A percentile compares a stretch with the other conserved stretches of the same genome.
phyloP scores from a whole-genome alignment of 2,888 invertebrate genomes.

The Ichneumon xanthorius region DNA sequence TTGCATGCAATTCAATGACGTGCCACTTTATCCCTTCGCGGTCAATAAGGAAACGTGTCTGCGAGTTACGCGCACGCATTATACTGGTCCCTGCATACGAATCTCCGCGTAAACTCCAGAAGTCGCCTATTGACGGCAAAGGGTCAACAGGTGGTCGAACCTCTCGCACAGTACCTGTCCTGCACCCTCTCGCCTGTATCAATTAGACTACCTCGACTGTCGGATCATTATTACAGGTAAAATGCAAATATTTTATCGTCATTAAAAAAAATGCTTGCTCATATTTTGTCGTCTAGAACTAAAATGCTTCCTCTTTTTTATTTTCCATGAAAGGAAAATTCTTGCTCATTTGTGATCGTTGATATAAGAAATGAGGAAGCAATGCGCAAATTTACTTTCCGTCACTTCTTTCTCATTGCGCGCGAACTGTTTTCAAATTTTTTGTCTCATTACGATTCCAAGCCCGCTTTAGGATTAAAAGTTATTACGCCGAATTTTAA shows the following conservation, averaged over 20 bases:
- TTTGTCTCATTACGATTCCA: no score
- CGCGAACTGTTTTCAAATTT: no score
- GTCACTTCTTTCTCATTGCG: no score
- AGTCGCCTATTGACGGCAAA: background rate
- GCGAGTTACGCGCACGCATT: background rate
- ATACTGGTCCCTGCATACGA: background rate
- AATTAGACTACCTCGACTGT: background rate
- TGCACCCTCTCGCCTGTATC: background rate
- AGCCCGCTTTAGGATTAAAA: no score
- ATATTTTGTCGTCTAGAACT: no score
- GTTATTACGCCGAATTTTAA: no score
- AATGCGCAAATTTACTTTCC: no score
- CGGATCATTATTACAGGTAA: background rate
- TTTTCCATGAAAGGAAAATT: no score
- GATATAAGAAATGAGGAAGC: no score
- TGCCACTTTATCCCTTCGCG: background rate
- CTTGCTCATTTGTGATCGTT: no score
- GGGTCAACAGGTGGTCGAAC: background rate
- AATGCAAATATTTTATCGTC: background rate
- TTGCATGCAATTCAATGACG: background rate
- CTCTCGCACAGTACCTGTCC: background rate
- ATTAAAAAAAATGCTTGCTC: no score
- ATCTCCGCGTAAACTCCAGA: background rate
- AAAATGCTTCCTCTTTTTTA: no score
- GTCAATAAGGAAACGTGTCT: background rate